phyloP scores from a whole-genome alignment of 2,113 vertebrate genomes.

The Catharus minimus region DNA sequence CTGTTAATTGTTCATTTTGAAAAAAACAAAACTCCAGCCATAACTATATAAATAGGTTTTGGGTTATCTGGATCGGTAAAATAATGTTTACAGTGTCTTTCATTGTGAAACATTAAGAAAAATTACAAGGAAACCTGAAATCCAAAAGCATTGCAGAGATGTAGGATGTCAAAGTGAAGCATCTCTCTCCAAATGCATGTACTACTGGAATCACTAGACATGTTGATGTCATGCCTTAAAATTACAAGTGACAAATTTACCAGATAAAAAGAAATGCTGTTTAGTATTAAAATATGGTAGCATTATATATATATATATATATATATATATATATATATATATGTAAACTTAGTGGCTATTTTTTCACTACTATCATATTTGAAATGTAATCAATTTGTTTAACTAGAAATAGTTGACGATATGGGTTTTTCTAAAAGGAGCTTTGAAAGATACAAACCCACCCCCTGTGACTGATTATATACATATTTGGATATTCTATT shows the following conservation, averaged over 20 bases:
- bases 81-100: not conserved
- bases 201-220: not conserved
- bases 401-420: not conserved
- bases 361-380: not conserved
- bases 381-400: not conserved
- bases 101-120: not conserved
- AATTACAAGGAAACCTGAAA: not conserved
- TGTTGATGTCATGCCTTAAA: not conserved
- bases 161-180: not conserved
- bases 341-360: not conserved
- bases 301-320: not conserved
- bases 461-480: not conserved
- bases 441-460: not conserved
- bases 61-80: not conserved
- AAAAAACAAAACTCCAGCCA: not conserved
- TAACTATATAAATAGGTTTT: not conserved
- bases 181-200: not conserved
- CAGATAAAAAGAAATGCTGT: not conserved
- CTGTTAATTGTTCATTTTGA: not conserved
- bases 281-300: not conserved
- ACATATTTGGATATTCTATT: not conserved
- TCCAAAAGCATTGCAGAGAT: not conserved
- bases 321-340: too few relatives aligned
- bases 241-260: not conserved
- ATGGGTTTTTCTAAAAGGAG: not conserved